Percentiles rank a stretch among this genome's conserved stretches.
phyloP scores from a whole-genome alignment of 2,797 vertebrate species.

The Bovichtus variegatus region DNA sequence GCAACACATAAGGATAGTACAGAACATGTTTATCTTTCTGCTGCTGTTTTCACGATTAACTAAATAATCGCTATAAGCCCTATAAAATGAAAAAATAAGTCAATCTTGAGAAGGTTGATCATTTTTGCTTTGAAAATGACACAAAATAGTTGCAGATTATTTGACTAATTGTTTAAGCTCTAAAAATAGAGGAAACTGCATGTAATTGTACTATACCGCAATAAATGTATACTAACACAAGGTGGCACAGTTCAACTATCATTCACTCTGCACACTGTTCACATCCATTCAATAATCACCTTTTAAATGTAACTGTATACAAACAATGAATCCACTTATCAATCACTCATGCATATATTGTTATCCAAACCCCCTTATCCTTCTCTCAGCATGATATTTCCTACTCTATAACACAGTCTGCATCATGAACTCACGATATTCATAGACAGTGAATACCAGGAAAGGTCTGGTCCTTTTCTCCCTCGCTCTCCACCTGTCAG shows the following conservation, averaged over 20 bases:
- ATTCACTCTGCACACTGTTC: background rate
- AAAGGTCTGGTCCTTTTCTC: slow-evolving; percentile 48
- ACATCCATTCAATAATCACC: background rate
- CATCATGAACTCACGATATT: slow-evolving; percentile 12
- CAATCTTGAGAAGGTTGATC: too few species aligned
- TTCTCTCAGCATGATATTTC: background rate
- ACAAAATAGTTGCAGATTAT: background rate
- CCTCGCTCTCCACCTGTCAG: slow-evolving; percentile 64
- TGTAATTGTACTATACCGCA: background rate
- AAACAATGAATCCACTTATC: background rate
- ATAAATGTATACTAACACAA: slow-evolving; percentile 52
- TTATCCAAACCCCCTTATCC: background rate
- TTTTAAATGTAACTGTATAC: background rate
- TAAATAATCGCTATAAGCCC: background rate
- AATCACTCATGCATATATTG: background rate
- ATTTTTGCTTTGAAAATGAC: too few species aligned
- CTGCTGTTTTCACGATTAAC: background rate
- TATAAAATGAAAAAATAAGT: background rate
- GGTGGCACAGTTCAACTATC: slow-evolving; percentile 51
- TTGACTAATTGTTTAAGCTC: background rate
- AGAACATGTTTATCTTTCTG: background rate
- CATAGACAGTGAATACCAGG: slow-evolving; percentile 48
- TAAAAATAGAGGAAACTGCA: background rate
- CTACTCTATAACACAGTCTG: background rate
- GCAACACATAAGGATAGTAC: background rate